A percentile compares a stretch with the other conserved stretches of the same genome.
These are phyloP conservation scores for Scaptomyza flava DNA, from an alignment of 2,888 invertebrate genomes.

Conservation along the genomic window DNA sequence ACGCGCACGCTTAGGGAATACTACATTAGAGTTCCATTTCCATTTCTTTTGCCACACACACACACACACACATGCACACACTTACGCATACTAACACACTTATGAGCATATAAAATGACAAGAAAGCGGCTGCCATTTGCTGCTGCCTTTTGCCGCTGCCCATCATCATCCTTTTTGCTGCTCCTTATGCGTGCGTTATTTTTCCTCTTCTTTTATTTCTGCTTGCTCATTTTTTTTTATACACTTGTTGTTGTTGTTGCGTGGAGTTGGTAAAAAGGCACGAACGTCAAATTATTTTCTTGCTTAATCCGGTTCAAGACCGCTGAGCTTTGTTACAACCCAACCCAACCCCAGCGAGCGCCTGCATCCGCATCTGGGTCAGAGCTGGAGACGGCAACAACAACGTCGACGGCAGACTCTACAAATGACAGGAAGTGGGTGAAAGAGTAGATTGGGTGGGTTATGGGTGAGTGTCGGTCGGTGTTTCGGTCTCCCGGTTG, in stretches of 20 bases:
- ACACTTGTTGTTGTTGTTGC: slow-evolving; percentile 23
- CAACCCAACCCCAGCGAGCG: slow-evolving; percentile 1
- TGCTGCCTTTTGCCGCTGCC: slow-evolving; percentile 22
- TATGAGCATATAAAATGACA: slow-evolving; percentile 33
- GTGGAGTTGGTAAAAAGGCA: slow-evolving; percentile 75
- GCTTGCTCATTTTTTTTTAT: slow-evolving; percentile 28
- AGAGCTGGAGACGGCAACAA: slow-evolving; percentile 47
- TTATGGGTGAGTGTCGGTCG: neutral
- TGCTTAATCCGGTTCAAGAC: slow-evolving; percentile 80
- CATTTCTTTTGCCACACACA: slow-evolving; percentile 41
- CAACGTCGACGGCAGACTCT: slow-evolving; percentile 27
- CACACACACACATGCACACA: slow-evolving; percentile 8
- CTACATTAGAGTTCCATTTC: slow-evolving; percentile 76
- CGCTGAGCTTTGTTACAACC: slow-evolving; percentile 69
- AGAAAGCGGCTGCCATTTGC: slow-evolving; percentile 60
- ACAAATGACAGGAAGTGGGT: slow-evolving; percentile 68
- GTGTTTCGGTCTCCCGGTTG: slow-evolving; percentile 5
- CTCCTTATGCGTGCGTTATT: slow-evolving; percentile 27
- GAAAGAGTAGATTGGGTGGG: neutral
- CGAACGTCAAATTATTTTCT: slow-evolving; percentile 81
- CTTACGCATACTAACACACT: slow-evolving; percentile 3
- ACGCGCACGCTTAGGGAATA: slow-evolving; percentile 73
- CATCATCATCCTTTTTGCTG: neutral
- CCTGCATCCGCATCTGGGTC: slow-evolving; percentile 70
- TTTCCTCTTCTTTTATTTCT: slow-evolving; percentile 1